Conservation (phyloP, 2,797 vertebrate species). For the Xiphophorus birchmanni region DNA sequence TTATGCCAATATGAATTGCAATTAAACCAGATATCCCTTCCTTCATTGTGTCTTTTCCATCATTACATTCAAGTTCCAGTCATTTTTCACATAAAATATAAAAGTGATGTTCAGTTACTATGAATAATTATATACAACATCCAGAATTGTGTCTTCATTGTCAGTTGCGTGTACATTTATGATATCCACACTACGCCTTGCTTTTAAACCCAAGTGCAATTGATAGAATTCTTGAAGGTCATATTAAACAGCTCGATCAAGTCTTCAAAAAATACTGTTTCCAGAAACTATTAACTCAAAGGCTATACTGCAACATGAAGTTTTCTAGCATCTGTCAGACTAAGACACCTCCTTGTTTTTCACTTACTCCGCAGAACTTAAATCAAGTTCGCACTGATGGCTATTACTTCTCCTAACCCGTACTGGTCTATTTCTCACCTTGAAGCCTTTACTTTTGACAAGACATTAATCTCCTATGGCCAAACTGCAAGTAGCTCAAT, state of each 20-base stretch:
- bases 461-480: constrained; percentile 2
- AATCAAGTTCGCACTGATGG: constrained; percentile 5
- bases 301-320: neutral
- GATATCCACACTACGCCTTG: neutral
- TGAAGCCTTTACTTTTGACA: neutral
- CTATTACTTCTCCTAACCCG: neutral
- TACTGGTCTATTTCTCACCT: neutral
- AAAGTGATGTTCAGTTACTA: neutral
- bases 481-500: neutral
- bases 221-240: neutral
- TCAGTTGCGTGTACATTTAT: neutral
- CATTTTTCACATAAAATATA: neutral
- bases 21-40: neutral
- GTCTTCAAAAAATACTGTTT: neutral
- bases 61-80: neutral
- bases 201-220: neutral
- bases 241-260: neutral
- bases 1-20: neutral
- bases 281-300: neutral
- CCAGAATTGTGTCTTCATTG: neutral
- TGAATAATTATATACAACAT: neutral
- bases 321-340: constrained; percentile 1
- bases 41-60: neutral
- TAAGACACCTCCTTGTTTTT: neutral
- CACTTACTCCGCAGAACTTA: neutral